Percentiles rank a stretch among this genome's conserved stretches.
These are phyloP conservation scores for Drosophila sulfurigaster DNA, from an alignment of 1,140 invertebrate genomes.

Conservation along the genomic window DNA sequence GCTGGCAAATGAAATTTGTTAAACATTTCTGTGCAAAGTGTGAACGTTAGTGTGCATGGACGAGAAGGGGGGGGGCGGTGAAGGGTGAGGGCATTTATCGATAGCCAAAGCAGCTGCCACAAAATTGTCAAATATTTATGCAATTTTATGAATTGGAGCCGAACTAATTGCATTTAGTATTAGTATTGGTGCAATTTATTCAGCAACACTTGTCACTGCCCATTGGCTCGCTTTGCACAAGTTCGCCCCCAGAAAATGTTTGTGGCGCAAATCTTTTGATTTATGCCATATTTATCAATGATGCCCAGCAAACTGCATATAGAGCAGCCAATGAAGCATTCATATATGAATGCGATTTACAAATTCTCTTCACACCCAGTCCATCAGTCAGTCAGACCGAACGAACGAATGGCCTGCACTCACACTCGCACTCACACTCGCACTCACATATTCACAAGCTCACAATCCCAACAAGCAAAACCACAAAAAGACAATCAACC, in stretches of 20 bases:
- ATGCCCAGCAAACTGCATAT: conserved; percentile 32
- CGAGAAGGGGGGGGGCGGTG: neutral
- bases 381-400: neutral
- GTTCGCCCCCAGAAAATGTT: conserved; percentile 27
- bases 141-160: conserved; percentile 72
- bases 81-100: conserved; percentile 5
- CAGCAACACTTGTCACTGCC: conserved; percentile 36
- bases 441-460: neutral
- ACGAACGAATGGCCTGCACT: conserved; percentile 10
- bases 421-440: conserved; percentile 4
- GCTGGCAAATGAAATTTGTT: conserved; percentile 5
- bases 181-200: conserved; percentile 58
- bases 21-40: conserved; percentile 3
- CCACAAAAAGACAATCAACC: conserved; percentile 51
- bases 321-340: conserved; percentile 46
- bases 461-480: conserved; percentile 5
- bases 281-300: conserved; percentile 67
- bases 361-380: conserved; percentile 42
- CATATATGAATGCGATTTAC: conserved; percentile 34
- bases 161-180: conserved; percentile 76
- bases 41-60: no score
- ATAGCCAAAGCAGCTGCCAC: conserved; percentile 57
- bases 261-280: conserved; percentile 57
- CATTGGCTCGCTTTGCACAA: conserved; percentile 40
- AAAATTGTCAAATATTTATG: conserved; percentile 52